phyloP scores from a whole-genome alignment of 2,888 invertebrate species.

The Rhingia campestris region DNA sequence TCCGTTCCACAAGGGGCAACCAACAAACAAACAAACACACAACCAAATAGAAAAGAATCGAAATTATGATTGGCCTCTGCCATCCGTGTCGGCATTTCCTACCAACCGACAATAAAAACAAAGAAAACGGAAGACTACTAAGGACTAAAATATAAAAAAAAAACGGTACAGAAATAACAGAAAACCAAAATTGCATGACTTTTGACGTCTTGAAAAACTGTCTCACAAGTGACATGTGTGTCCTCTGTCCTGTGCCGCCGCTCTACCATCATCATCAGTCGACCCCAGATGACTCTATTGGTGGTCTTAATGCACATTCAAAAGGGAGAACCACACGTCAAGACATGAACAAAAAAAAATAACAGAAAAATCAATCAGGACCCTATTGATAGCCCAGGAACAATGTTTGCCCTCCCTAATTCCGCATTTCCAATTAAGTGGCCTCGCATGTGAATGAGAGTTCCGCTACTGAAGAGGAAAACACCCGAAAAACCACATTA shows the following conservation, averaged over 20 bases:
- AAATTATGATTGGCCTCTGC: slow-evolving; percentile 67
- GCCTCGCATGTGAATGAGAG: slow-evolving; percentile 40
- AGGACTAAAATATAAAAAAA: slow-evolving; percentile 20
- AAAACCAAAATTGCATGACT: slow-evolving; percentile 72
- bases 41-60: slow-evolving; percentile 14
- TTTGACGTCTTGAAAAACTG: slow-evolving; percentile 57
- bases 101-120: slow-evolving; percentile 67
- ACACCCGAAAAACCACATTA: slow-evolving; percentile 45
- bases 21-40: slow-evolving; percentile 42
- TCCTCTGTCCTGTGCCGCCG: slow-evolving; percentile 35
- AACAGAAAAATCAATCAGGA: slow-evolving; percentile 67
- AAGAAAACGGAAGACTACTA: slow-evolving; percentile 63
- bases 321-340: slow-evolving; percentile 56
- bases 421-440: slow-evolving; percentile 63
- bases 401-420: slow-evolving; percentile 32
- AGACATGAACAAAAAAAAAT: slow-evolving; percentile 12
- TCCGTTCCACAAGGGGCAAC: slow-evolving; percentile 31
- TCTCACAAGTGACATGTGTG: slow-evolving; percentile 62
- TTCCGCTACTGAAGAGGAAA: slow-evolving; percentile 26
- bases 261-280: background rate
- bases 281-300: slow-evolving; percentile 74
- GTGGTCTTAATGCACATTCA: slow-evolving; percentile 52
- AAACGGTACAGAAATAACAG: slow-evolving; percentile 24
- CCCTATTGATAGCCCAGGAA: slow-evolving; percentile 56
- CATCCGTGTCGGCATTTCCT: slow-evolving; percentile 71